phyloP scores from a whole-genome alignment of 2,797 vertebrate species.

The Chelon labrosus region DNA sequence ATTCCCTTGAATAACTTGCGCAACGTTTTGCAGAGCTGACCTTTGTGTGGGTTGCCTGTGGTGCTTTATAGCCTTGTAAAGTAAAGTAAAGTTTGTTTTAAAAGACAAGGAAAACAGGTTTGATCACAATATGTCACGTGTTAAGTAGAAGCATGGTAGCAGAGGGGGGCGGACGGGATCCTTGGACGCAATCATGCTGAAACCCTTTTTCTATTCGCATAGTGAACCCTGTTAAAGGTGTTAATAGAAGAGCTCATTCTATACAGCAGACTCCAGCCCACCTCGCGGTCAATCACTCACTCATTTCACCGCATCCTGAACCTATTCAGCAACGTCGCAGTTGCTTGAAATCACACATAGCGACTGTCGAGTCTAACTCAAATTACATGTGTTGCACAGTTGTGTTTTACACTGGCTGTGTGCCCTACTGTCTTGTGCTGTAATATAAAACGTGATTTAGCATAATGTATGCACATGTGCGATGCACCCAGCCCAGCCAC shows the following conservation, averaged over 20 bases:
- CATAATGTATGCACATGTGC: conserved; percentile 60
- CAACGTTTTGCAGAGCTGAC: not conserved
- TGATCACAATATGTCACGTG: not conserved
- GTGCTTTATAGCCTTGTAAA: not conserved
- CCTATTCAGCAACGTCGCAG: conserved; percentile 1
- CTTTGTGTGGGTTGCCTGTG: not conserved
- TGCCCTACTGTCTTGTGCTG: conserved; percentile 42
- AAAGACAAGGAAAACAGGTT: not conserved
- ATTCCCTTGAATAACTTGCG: too few species aligned
- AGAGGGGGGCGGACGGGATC: not conserved
- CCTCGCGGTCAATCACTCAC: too few species aligned
- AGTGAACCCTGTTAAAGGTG: not conserved
- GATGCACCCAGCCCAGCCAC: conserved; percentile 7
- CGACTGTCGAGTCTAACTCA: conserved; percentile 24
- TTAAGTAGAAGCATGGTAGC: not conserved
- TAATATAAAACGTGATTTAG: conserved; percentile 62
- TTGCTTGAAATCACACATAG: conserved; percentile 20
- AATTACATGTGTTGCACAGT: conserved; percentile 59
- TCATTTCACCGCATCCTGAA: not conserved
- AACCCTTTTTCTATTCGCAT: not conserved
- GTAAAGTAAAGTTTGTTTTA: not conserved
- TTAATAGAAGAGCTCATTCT: not conserved
- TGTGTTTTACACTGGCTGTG: conserved; percentile 51
- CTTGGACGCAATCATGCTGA: conserved; percentile 2
- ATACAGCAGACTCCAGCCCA: not conserved